Percentiles rank a stretch among this genome's conserved stretches.
Conservation (phyloP, 2,113 vertebrate species). For the Redunca redunca region DNA sequence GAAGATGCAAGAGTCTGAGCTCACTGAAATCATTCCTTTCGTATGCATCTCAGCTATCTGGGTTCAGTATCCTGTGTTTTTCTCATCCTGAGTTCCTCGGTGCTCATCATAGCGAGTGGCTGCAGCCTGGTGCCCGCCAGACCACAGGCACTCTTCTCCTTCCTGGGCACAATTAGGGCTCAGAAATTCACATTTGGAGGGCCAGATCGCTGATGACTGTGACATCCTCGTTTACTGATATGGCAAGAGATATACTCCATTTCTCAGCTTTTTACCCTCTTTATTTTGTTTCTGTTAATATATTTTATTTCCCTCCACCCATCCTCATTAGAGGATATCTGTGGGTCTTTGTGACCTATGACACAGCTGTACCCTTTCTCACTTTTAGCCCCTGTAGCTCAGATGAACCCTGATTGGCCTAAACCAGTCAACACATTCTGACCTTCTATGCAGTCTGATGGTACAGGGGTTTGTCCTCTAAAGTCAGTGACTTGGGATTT, state of each 20-base stretch:
- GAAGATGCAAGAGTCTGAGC: background rate
- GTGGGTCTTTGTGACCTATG: background rate
- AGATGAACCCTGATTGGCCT: too few species aligned
- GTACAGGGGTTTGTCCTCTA: background rate
- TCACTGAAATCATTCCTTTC: background rate
- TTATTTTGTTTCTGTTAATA: background rate
- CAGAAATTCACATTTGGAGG: background rate
- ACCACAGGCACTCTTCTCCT: background rate
- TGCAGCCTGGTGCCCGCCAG: background rate
- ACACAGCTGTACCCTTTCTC: background rate
- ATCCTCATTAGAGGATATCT: background rate
- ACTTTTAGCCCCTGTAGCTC: background rate
- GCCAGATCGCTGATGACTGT: background rate
- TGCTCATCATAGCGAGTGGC: background rate
- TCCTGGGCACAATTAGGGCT: background rate
- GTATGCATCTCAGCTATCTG: background rate
- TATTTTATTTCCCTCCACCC: background rate
- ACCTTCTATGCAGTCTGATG: background rate
- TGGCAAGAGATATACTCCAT: background rate
- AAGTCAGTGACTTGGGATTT: background rate
- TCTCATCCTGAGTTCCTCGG: background rate
- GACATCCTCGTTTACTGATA: background rate
- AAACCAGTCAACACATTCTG: background rate
- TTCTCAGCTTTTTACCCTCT: background rate
- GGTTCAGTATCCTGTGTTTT: background rate